These are phyloP conservation scores for Centruroides sculpturatus DNA, from an alignment of 1,140 invertebrate species.

Conservation along the genomic window DNA sequence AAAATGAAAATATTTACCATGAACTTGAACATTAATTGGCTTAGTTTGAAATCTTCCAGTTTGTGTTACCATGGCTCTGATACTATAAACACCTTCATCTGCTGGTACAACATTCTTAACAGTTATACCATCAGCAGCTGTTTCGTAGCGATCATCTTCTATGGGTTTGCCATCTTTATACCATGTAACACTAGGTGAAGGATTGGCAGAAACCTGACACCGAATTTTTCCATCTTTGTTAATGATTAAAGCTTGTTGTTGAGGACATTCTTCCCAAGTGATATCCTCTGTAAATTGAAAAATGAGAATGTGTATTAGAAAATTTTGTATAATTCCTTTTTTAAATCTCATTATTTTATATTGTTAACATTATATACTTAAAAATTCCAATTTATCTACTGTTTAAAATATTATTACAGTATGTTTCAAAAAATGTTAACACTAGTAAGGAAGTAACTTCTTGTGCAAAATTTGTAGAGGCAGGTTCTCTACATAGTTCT, in stretches of 20 bases:
- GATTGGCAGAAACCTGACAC: slow-evolving; percentile 70
- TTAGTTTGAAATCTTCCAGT: slow-evolving; percentile 60
- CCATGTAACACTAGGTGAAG: slow-evolving; percentile 69
- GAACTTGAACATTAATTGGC: slow-evolving; percentile 61
- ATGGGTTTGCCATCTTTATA: slow-evolving; percentile 52
- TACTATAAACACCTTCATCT: slow-evolving; percentile 72
- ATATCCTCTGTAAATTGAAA: slow-evolving; percentile 50
- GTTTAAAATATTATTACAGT: too few species aligned
- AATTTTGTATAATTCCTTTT: too few species aligned
- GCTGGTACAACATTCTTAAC: slow-evolving; percentile 60
- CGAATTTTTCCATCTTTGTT: slow-evolving; percentile 54
- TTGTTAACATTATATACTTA: too few species aligned
- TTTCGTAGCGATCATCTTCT: slow-evolving; percentile 48
- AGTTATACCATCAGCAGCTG: slow-evolving; percentile 54
- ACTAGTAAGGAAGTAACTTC: too few species aligned
- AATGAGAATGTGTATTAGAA: too few species aligned
- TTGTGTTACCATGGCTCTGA: slow-evolving; percentile 58
- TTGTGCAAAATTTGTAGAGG: too few species aligned
- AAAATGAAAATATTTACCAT: slow-evolving; percentile 13
- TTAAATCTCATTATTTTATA: too few species aligned
- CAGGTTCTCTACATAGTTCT: too few species aligned
- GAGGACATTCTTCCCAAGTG: slow-evolving; percentile 67
- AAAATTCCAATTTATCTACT: too few species aligned
- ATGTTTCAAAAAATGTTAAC: too few species aligned
- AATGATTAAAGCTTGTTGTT: slow-evolving; percentile 63